A percentile compares a stretch with the other conserved stretches of the same genome.
These are phyloP conservation scores for Apantesis nais DNA, from an alignment of 2,888 invertebrate genomes.

Conservation along the genomic window DNA sequence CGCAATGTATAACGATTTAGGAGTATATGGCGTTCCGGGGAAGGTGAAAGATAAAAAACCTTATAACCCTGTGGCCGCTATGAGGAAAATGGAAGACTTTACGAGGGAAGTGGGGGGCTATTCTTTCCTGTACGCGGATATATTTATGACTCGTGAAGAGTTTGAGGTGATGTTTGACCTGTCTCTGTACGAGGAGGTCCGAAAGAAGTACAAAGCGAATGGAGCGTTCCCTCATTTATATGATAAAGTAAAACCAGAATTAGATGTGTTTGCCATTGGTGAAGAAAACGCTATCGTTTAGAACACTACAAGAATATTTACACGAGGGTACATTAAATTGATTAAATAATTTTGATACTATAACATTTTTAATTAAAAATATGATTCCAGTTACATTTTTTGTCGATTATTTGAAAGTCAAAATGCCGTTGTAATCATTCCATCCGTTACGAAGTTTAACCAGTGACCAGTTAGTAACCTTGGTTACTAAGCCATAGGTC, in stretches of 20 bases:
- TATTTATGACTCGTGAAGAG: conserved; percentile 88
- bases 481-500: too few relatives aligned
- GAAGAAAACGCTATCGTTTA: conserved; percentile 61
- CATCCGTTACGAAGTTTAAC: too few relatives aligned
- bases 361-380: too few relatives aligned
- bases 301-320: background rate
- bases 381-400: too few relatives aligned
- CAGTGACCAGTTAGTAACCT: too few relatives aligned
- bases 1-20: conserved; percentile 90
- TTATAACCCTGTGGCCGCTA: conserved; percentile 88
- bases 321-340: background rate
- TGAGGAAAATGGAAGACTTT: conserved; percentile 90
- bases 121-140: conserved; percentile 89
- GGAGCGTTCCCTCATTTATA: conserved; percentile 88
- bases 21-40: conserved; percentile 89
- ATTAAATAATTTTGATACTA: background rate
- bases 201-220: conserved; percentile 85
- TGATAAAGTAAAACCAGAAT: conserved; percentile 88
- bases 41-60: conserved; percentile 85
- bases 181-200: conserved; percentile 86
- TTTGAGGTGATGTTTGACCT: conserved; percentile 90
- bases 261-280: conserved; percentile 87
- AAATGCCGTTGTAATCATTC: too few relatives aligned
- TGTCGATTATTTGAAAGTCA: too few relatives aligned
- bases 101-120: conserved; percentile 88